These are phyloP conservation scores for Galeruca laticollis DNA, from an alignment of 2,888 invertebrate genomes.

Conservation along the genomic window DNA sequence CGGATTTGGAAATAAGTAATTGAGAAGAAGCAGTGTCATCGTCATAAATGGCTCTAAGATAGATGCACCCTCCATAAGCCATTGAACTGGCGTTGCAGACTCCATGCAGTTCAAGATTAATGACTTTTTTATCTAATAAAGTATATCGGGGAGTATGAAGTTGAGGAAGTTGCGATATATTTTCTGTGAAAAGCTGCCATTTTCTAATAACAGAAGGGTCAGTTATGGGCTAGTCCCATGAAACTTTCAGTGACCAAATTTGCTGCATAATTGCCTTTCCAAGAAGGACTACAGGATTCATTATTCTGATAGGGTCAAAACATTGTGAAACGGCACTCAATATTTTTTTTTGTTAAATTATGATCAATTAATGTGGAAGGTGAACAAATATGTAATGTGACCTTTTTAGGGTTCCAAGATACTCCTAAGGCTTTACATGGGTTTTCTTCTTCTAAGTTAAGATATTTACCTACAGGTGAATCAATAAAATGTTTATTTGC, in stretches of 20 bases:
- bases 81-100: not conserved
- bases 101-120: not conserved
- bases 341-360: too few species aligned
- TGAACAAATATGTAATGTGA: too few species aligned
- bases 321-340: too few species aligned
- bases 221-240: not conserved
- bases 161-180: not conserved
- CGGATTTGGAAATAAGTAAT: not conserved
- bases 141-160: not conserved
- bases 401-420: too few species aligned
- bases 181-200: too few species aligned
- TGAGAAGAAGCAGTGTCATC: not conserved
- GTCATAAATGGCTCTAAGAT: not conserved
- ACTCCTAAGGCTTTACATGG: too few species aligned
- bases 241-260: not conserved
- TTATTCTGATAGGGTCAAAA: too few species aligned
- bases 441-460: too few species aligned
- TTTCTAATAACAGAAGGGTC: not conserved
- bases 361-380: too few species aligned
- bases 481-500: too few species aligned
- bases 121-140: not conserved
- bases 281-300: too few species aligned
- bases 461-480: too few species aligned
- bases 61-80: not conserved
- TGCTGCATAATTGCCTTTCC: not conserved